Base-by-base conservation (phyloP, 2,797 vertebrate genomes). In the Propithecus deckenii region DNA sequence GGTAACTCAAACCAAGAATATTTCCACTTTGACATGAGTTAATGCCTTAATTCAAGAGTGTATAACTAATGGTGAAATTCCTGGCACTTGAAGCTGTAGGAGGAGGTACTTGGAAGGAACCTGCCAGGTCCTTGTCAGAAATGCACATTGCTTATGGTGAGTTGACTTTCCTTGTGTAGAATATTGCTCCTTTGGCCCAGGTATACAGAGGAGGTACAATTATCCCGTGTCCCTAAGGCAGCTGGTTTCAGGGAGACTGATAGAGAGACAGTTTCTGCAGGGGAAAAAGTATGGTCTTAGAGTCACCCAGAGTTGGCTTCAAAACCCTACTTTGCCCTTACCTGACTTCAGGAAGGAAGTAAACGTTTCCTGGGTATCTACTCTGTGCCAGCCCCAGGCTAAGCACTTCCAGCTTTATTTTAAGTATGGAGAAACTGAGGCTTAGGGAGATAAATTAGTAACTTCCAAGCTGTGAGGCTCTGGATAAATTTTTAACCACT, bases 371-470 rank as follows among this genome's bases (percentile, higher is more conserved):
- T 13, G 28, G 95, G 35, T 5, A 32, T 3, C 81, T 23, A 1
- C 7, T 59, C 2, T 20, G 15, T 46, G 63, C 63, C 46, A 35
- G 30, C 12, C 4, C 0, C 4, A 28, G 57, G 9, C 20, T 87
- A 17, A n/a, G 13, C 18, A 28, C 50, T 50, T 91, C 71, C 22
- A 30, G n/a, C 20, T 78, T 43, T 13, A 57, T 95, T 88, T 72
- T 72, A 76, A 7, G 4, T 23, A 41, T 63, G 57, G 81, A 83
- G 72, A 94, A 94, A 92, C 89, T 55, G 94, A 97, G 78, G 50
- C n/a, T 92, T 3, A 12, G 59, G 69, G 72, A 92, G 67, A 55
- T 67, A 57, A 78, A 46, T 76, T 12, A 13, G 63, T 43, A 41
- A 74, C 57, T 92, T 81, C 57, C 18, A 71, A 86, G 28, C 81